Conservation (phyloP, 2,113 vertebrate species). For the Oryzias javanicus region DNA sequence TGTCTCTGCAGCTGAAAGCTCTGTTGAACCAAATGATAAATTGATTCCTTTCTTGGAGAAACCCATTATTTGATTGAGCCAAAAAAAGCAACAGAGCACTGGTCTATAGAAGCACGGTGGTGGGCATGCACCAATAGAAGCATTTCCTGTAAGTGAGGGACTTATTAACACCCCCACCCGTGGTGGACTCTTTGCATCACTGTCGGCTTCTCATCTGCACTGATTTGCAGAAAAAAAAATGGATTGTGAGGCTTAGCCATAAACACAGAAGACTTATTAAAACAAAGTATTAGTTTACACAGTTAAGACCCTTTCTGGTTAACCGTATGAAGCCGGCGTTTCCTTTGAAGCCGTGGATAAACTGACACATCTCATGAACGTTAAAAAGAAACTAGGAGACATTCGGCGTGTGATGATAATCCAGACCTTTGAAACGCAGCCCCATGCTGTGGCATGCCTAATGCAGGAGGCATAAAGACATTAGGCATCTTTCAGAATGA, state of each 20-base stretch:
- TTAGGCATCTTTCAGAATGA: conserved; percentile 36
- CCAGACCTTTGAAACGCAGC: conserved; percentile 28
- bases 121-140: conserved; percentile 39
- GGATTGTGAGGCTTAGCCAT: conserved; percentile 12
- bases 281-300: conserved; percentile 36
- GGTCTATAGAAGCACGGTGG: conserved; percentile 24
- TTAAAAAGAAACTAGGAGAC: conserved; percentile 6
- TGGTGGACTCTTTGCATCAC: conserved; percentile 36
- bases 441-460: conserved; percentile 23
- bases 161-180: conserved; percentile 39
- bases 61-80: conserved; percentile 45
- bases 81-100: conserved; percentile 31
- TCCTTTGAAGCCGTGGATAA: conserved; percentile 34
- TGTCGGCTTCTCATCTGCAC: conserved; percentile 21
- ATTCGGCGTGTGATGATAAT: conserved; percentile 28
- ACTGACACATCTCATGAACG: conserved; percentile 24
- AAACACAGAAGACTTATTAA: conserved; percentile 16
- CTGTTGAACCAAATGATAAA: conserved; percentile 22
- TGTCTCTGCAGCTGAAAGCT: neutral
- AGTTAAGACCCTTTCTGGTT: conserved; percentile 44
- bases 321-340: conserved; percentile 37
- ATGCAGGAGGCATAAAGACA: conserved; percentile 36
- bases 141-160: conserved; percentile 49
- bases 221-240: conserved; percentile 39
- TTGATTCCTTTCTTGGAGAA: conserved; percentile 38